Conservation (phyloP, 2,888 invertebrate species). For the Beris chalybata region DNA sequence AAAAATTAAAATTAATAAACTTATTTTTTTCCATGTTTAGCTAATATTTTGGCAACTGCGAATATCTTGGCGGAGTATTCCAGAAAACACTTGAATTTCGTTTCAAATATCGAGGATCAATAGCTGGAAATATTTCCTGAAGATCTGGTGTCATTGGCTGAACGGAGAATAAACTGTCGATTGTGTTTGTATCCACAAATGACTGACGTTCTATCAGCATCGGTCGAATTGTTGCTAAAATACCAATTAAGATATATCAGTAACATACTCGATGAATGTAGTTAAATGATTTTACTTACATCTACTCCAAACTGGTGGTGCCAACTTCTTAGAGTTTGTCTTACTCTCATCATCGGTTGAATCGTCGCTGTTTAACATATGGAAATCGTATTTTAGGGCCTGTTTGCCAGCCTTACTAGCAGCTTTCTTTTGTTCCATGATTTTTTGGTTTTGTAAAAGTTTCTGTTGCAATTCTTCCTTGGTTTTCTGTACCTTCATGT, state of each 20-base stretch:
- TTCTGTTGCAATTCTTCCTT: constrained; percentile 34
- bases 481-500: constrained; percentile 46
- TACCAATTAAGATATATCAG: constrained; percentile 13
- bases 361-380: constrained; percentile 55
- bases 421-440: constrained; percentile 47
- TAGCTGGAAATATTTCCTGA: constrained; percentile 67
- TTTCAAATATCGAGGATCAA: constrained; percentile 66
- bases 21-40: no score
- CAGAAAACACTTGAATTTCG: constrained; percentile 76
- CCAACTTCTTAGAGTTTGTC: constrained; percentile 47
- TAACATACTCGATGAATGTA: no score
- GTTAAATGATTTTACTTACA: constrained; percentile 47
- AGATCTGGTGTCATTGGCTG: constrained; percentile 67
- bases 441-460: constrained; percentile 39
- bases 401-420: constrained; percentile 40
- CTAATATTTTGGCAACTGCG: constrained; percentile 58
- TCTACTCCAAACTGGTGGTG: constrained; percentile 56
- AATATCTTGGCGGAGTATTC: constrained; percentile 70
- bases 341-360: constrained; percentile 56
- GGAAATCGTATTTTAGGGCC: constrained; percentile 50
- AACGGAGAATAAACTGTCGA: constrained; percentile 65
- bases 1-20: background rate
- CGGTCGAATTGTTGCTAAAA: constrained; percentile 57
- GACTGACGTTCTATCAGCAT: constrained; percentile 58
- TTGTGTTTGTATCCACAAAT: constrained; percentile 51